A percentile compares a stretch with the other conserved stretches of the same genome.
Conservation (phyloP, 1,140 invertebrate species). For the Pteromalus puparum region DNA sequence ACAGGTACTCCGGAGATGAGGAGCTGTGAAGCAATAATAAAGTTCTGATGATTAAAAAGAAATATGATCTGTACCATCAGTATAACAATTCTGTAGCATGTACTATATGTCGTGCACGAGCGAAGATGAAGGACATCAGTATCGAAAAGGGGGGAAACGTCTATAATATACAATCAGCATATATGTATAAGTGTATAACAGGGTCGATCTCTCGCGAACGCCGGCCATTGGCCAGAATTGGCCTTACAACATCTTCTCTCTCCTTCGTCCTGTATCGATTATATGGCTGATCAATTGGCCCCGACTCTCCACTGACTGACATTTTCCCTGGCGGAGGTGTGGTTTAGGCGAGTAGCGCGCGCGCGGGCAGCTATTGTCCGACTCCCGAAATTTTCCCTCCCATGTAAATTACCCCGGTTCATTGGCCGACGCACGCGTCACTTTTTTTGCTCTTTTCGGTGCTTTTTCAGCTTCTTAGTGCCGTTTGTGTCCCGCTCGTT, state of each 20-base stretch:
- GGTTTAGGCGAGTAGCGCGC: slow-evolving; percentile 12
- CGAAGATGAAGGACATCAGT: not conserved
- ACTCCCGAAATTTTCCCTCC: slow-evolving; percentile 6
- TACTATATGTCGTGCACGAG: too few species aligned
- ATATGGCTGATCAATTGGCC: slow-evolving; percentile 43
- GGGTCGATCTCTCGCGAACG: not conserved
- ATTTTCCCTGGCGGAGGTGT: slow-evolving; percentile 40
- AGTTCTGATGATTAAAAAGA: too few species aligned
- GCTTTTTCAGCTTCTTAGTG: too few species aligned
- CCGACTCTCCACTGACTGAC: slow-evolving; percentile 23
- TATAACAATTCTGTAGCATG: too few species aligned
- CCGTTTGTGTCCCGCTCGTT: too few species aligned
- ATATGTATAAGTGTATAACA: not conserved
- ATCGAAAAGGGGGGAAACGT: not conserved
- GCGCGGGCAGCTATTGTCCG: not conserved
- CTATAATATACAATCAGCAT: too few species aligned
- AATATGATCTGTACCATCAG: too few species aligned
- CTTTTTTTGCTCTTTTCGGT: not conserved
- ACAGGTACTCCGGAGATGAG: not conserved
- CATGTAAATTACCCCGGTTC: slow-evolving; percentile 34
- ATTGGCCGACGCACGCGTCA: slow-evolving; percentile 1
- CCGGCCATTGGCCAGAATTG: slow-evolving; percentile 52
- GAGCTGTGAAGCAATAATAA: too few species aligned
- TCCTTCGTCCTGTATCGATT: slow-evolving; percentile 36
- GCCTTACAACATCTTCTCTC: slow-evolving; percentile 33